Conservation (phyloP, 2,888 invertebrate genomes). For the Agrotis puta region DNA sequence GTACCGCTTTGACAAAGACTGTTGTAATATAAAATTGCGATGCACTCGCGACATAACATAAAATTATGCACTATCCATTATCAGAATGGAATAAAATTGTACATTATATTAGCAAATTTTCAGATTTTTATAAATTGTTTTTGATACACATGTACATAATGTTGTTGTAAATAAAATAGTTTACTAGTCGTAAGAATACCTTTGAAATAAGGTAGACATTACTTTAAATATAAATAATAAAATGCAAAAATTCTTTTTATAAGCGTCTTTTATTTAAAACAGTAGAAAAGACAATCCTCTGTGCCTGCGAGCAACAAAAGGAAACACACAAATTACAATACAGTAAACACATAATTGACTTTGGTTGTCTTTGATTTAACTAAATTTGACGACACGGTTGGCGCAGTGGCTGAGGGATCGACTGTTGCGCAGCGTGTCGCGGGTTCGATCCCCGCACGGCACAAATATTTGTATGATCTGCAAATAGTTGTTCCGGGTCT, state of each 20-base stretch:
- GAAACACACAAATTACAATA: slow-evolving; percentile 6
- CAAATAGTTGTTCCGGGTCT: too few species aligned
- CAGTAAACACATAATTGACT: neutral
- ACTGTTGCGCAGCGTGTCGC: too few species aligned
- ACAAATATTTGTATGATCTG: too few species aligned
- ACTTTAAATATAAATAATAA: slow-evolving; percentile 79
- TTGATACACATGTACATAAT: slow-evolving; percentile 72
- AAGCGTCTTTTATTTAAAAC: slow-evolving; percentile 51
- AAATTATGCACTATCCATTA: slow-evolving; percentile 58
- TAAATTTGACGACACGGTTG: too few species aligned
- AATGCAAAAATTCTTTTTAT: slow-evolving; percentile 68
- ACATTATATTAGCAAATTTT: slow-evolving; percentile 54
- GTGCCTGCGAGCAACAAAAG: neutral
- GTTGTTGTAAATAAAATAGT: slow-evolving; percentile 78
- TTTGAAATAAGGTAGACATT: slow-evolving; percentile 74
- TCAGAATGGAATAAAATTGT: slow-evolving; percentile 57
- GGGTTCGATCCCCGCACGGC: too few species aligned
- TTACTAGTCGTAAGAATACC: slow-evolving; percentile 81
- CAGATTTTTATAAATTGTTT: slow-evolving; percentile 72
- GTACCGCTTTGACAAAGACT: slow-evolving; percentile 65
- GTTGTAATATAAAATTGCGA: slow-evolving; percentile 64
- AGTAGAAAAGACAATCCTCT: neutral
- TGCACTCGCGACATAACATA: slow-evolving; percentile 33
- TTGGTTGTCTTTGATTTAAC: too few species aligned
- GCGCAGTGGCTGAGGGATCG: too few species aligned